A percentile compares a stretch with the other conserved stretches of the same genome.
Evolutionary conservation across 2,113 vertebrate species (phyloP).

Genomic region (Datnioides undecimradiatus): DNA sequence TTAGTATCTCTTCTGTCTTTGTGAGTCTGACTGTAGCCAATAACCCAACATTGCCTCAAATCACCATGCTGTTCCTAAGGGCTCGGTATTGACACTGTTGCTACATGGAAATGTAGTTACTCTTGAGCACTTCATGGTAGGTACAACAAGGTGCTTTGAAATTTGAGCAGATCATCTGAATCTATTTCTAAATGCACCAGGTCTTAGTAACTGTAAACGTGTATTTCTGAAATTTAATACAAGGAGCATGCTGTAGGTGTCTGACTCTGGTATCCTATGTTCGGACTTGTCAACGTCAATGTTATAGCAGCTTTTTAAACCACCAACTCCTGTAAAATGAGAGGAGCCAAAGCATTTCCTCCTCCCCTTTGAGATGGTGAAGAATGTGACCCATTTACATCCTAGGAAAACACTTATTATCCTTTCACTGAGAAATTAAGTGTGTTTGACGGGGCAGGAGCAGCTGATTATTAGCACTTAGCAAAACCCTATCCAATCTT

Average conservation of each 20-base stretch:
- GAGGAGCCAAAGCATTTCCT: not conserved
- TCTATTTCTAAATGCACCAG: not conserved
- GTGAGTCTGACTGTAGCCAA: not conserved
- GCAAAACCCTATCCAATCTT: slow-evolving; percentile 52
- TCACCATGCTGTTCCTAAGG: not conserved
- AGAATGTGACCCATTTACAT: slow-evolving; percentile 61
- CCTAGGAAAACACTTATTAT: slow-evolving; percentile 61
- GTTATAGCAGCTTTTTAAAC: not conserved
- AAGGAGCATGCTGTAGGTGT: not conserved
- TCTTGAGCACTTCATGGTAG: not conserved
- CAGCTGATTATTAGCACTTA: slow-evolving; percentile 64
- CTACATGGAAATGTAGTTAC: not conserved
- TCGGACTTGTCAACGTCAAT: not conserved
- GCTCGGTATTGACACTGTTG: not conserved
- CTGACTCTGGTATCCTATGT: not conserved
- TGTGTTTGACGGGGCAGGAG: slow-evolving; percentile 50
- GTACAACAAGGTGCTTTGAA: not conserved
- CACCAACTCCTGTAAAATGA: not conserved
- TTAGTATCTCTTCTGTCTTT: not conserved
- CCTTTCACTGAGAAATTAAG: slow-evolving; percentile 43
- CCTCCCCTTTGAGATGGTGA: not conserved
- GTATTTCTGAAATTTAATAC: not conserved
- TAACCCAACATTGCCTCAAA: not conserved
- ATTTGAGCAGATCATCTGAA: not conserved
- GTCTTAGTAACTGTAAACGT: not conserved